Percentiles rank a stretch among this genome's conserved stretches.
Evolutionary conservation across 2,113 vertebrate genomes (phyloP).

Genomic region (Paracanthobrama guichenoti): DNA sequence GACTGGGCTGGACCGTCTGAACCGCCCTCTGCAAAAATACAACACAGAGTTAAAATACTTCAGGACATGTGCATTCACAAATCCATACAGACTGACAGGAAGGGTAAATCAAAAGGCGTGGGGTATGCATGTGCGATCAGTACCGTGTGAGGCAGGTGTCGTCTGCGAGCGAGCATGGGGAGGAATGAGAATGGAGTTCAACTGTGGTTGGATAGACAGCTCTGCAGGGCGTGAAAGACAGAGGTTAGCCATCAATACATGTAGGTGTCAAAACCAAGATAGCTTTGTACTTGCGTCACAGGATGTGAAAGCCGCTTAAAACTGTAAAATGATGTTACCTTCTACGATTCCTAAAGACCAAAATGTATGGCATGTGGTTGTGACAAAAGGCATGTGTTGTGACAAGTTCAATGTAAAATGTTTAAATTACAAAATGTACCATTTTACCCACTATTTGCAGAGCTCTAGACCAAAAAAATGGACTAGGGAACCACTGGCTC

Average conservation of each 20-base stretch:
- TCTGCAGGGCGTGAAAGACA: constrained; percentile 69
- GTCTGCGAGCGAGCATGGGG: constrained; percentile 85
- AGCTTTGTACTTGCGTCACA: not conserved
- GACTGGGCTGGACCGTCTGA: constrained; percentile 80
- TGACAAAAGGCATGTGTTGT: not conserved
- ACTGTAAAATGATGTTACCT: not conserved
- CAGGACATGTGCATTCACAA: not conserved
- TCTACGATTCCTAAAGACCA: not conserved
- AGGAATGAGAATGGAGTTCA: constrained; percentile 91
- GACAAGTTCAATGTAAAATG: not conserved
- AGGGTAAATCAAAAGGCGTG: not conserved
- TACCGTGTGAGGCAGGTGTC: constrained; percentile 82
- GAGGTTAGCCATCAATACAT: constrained; percentile 6
- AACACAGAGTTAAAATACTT: not conserved
- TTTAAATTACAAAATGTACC: not conserved
- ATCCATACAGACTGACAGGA: not conserved
- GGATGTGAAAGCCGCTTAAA: not conserved
- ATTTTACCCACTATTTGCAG: not conserved
- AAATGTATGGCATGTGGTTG: not conserved
- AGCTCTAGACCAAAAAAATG: not conserved
- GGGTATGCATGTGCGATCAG: not conserved
- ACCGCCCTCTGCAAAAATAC: constrained; percentile 71
- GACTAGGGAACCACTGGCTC: not conserved
- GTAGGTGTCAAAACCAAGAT: not conserved
- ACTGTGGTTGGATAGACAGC: constrained; percentile 88